Base-by-base conservation (phyloP, 2,113 vertebrate species). In the Meleagris gallopavo region DNA sequence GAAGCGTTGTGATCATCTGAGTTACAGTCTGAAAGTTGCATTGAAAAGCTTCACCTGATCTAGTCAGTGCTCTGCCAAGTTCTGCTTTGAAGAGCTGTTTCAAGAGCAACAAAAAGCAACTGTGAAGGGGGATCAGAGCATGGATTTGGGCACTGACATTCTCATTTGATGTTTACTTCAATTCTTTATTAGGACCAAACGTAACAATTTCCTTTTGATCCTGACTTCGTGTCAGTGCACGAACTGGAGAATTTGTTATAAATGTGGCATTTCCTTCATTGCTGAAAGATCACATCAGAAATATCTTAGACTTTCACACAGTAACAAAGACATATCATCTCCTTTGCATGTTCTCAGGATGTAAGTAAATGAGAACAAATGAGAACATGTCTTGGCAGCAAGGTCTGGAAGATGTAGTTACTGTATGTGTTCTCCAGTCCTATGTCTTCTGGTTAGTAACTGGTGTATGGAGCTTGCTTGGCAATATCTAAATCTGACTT, bases 11-110 rank as follows among this genome's bases (percentile, higher is more conserved):
- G 65, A 6, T 12, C 84, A 48, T 65, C 84, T 71, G 84, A 74
- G 48, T 30, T 19, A 19, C 0, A 0, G 7, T 21, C 25, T 18
- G 25, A 13, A 8, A 0, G 54, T 34, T 22, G 60, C 69, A 22
- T 11, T 48, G 57, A 24, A 8, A 41, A 54, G 34, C 57, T 78
- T 32, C 3, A 32, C 27, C 18, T 0, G 0, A 2, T 4, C 5
- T 36, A 4, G 57, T 73, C 1, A 0, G 8, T 14, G 40, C 70
- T 57, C 80, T 48, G 70, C 88, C 86, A 54, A 36, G 24, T 13
- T 66, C 45, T 48, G 67, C 61, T 82, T 38, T 50, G 64, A 88
- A 73, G 55, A n/a, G 9, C 25, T 58, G 19, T 22, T 75, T 52
- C 69, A 77, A 67, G 9, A 55, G 46, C 55, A 61, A 70, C 27